phyloP scores from a whole-genome alignment of 2,888 invertebrate species.

The Epinotia demarniana region DNA sequence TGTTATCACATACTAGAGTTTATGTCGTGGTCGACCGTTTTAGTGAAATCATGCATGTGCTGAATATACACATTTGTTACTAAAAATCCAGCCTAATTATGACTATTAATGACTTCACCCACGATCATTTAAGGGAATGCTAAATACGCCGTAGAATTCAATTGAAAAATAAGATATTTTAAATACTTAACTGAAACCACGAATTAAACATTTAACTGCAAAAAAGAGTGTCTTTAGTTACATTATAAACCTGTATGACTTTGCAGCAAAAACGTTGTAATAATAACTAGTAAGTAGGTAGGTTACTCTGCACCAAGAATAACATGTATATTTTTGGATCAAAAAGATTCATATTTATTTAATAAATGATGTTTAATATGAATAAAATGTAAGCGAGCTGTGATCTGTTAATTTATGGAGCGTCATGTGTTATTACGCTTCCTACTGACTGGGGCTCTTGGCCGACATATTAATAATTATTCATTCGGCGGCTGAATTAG shows the following conservation, averaged over 20 bases:
- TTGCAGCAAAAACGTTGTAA: background rate
- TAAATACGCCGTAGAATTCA: background rate
- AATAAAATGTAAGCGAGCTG: conserved; percentile 32
- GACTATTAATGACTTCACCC: background rate
- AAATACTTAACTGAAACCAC: no score
- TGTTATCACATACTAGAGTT: background rate
- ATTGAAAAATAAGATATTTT: background rate
- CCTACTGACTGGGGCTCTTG: conserved; percentile 58
- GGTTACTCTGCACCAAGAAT: background rate
- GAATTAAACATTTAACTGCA: no score
- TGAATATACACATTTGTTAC: background rate
- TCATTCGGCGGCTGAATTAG: conserved; percentile 52
- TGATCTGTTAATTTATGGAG: conserved; percentile 50
- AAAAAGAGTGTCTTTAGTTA: no score
- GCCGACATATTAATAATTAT: conserved; percentile 62
- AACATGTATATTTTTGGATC: background rate
- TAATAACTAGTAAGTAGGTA: background rate
- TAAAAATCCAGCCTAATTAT: no score
- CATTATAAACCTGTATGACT: background rate
- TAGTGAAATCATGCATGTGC: background rate
- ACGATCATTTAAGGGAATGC: background rate
- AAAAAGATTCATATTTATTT: background rate
- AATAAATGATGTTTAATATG: conserved; percentile 11
- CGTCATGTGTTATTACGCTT: conserved; percentile 54
- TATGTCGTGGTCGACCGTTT: background rate